Evolutionary conservation across 2,113 vertebrate genomes (phyloP).

Genomic region (Typhlomys cinereus): DNA sequence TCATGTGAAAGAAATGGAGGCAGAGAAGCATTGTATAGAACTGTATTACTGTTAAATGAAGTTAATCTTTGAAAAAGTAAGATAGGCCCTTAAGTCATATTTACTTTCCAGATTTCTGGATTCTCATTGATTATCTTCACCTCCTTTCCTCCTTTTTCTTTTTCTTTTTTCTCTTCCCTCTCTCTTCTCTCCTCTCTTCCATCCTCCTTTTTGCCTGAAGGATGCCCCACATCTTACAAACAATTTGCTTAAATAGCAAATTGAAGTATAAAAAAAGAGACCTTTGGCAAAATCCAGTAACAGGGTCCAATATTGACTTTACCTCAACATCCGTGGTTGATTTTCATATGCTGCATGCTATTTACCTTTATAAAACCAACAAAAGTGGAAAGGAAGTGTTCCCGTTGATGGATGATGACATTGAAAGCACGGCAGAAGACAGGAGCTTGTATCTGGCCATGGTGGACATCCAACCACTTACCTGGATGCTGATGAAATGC

Average conservation of each 20-base stretch:
- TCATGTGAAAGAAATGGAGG: neutral
- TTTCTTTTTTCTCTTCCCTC: accelerated
- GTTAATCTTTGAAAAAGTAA: neutral
- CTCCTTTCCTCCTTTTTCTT: too few relatives aligned
- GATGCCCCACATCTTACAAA: neutral
- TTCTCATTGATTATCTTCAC: neutral
- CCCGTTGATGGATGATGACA: accelerated
- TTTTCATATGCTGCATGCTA: neutral
- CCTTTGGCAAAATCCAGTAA: neutral
- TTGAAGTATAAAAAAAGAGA: neutral
- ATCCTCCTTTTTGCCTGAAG: slow-evolving; percentile 12
- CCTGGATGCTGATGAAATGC: neutral
- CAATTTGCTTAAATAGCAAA: slow-evolving; percentile 42
- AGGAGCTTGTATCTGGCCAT: neutral
- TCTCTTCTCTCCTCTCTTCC: too few relatives aligned
- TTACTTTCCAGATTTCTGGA: slow-evolving; percentile 24
- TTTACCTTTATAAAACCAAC: too few relatives aligned
- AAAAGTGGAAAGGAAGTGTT: neutral
- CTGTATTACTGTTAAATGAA: neutral
- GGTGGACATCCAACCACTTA: neutral
- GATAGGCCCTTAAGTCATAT: neutral
- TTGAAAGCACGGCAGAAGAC: neutral
- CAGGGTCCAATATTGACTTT: neutral
- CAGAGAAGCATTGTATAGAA: neutral
- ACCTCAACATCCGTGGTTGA: neutral